Base-by-base conservation (phyloP, 1,140 invertebrate genomes). In the Diachasma alloeum region DNA sequence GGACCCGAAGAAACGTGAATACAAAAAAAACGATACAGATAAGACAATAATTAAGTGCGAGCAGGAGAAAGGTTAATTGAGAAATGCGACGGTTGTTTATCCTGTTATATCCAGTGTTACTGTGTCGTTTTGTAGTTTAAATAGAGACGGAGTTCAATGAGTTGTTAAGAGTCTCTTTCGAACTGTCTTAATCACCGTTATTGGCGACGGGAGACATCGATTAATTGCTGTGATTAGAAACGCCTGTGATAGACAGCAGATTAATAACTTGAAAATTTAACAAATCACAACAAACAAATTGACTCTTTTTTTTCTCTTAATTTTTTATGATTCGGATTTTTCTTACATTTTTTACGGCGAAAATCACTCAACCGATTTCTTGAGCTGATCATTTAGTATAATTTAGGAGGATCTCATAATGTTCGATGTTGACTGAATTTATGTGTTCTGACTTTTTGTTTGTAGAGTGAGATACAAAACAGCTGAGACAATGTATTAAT, bases 41-140 rank as follows among this genome's bases (percentile, higher is more conserved):
- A 68, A 74, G 72, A 53, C 42, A 68, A 71, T 74, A 78, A 78
- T 78, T 67, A 74, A 74, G 76, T 78, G 72, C 76, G 46, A 74
- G 56, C 17, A 53, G 69, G 46, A 77, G 72, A 42, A 42, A 69
- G 66, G 76, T 77, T 74, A 74, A 78, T 74, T 70, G 59, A 78
- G 71, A 78, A 78, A 74, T 53, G 74, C 31, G 36, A 71, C 48
- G 67, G 72, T 56, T 78, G 59, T 72, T 68, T 48, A 67, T 67
- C 53, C 15, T 42, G n/a, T 63, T 76, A 76, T 72, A 44, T 56
- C 48, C 31, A 68, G 13, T 76, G n/a, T 67, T 67, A 15, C 69
- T 46, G 42, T 71, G 70, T 24, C 48, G 48, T 10, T 53, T 72
- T 46, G 44, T 24, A 36, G 11, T 53, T 53, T 53, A n/a, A 53